These are phyloP conservation scores for Drosophila dunni DNA, from an alignment of 1,140 invertebrate species.

Conservation along the genomic window DNA sequence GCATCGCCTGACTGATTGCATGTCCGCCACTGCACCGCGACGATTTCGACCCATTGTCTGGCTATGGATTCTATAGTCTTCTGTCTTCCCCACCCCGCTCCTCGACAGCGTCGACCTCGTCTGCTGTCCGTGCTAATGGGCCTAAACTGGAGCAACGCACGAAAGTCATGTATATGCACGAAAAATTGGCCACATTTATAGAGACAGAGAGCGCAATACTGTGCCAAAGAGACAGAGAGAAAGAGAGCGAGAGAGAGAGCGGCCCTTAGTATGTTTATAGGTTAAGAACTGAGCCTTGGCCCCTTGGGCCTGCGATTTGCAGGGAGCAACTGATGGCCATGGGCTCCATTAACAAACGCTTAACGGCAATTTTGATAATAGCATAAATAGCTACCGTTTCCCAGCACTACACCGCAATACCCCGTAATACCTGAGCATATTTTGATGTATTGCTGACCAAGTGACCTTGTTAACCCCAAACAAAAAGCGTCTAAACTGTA, in stretches of 20 bases:
- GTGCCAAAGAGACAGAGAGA: neutral
- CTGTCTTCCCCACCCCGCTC: neutral
- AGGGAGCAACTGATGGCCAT: constrained; percentile 30
- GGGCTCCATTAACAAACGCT: constrained; percentile 58
- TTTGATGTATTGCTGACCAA: constrained; percentile 38
- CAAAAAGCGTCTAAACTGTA: neutral
- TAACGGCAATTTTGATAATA: constrained; percentile 73
- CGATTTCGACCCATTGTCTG: constrained; percentile 65
- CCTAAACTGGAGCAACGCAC: constrained; percentile 80
- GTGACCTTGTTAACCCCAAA: constrained; percentile 59
- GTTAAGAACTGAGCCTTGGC: constrained; percentile 80
- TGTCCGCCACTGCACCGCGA: constrained; percentile 65
- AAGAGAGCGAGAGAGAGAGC: neutral
- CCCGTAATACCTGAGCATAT: constrained; percentile 14
- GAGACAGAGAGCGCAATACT: neutral
- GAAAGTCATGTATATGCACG: constrained; percentile 77
- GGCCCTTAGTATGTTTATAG: constrained; percentile 73
- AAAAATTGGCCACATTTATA: constrained; percentile 64
- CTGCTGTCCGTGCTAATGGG: constrained; percentile 43
- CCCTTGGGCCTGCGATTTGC: constrained; percentile 42
- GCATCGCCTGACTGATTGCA: constrained; percentile 80
- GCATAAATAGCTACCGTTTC: constrained; percentile 48
- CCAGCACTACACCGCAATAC: neutral
- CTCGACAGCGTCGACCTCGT: neutral
- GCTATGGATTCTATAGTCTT: constrained; percentile 31